Evolutionary conservation across 2,888 invertebrate species (phyloP), one percentile per base, ranked within the genome.

Genomic region (Perizoma flavofasciatum): DNA sequence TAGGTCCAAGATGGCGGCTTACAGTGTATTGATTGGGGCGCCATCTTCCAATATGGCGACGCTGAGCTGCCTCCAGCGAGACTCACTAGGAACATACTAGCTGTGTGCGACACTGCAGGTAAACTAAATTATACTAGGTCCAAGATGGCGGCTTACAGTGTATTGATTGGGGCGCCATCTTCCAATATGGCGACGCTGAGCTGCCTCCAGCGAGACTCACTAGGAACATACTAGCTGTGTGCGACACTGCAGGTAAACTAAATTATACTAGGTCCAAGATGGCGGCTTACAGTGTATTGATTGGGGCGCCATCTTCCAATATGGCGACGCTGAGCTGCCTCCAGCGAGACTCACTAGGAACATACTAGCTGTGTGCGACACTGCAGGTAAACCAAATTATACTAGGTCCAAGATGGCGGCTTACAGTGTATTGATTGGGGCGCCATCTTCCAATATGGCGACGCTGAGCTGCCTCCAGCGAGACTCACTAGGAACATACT

Each of bases 1-100:
- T 22, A 4, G 6, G 9, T 33, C 10, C 33, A 39, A 22, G 22
- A 37, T 39, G 37, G 49, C 40, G 49, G 7, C 8, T 4, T 40
- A 0, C n/a, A 75, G 10, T 69, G 72, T 46, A 76, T 89, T 4
- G 89, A 89, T 75, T 83, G 82, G 78, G 83, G 73, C 54, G 72
- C 75, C 9, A 52, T 75, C 5, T 70, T 84, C 33, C 70, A 75
- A 33, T 78, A 75, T 62, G 82, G 81, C 40, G 49, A 11, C 41
- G 39, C 6, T 0, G 61, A 62, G 35, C 11, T 58, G 34, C 61
- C 57, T 0, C 44, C 58, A 9, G 62, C 58, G 0, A 10, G 62
- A 2, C 51, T 62, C 9, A 85, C 86, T 0, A 68, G 79, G 40
- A 76, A 71, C 39, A 0, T 87, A 5, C 66, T 82, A 0, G 61